phyloP scores from a whole-genome alignment of 2,888 invertebrate species.

The Blera fallax region DNA sequence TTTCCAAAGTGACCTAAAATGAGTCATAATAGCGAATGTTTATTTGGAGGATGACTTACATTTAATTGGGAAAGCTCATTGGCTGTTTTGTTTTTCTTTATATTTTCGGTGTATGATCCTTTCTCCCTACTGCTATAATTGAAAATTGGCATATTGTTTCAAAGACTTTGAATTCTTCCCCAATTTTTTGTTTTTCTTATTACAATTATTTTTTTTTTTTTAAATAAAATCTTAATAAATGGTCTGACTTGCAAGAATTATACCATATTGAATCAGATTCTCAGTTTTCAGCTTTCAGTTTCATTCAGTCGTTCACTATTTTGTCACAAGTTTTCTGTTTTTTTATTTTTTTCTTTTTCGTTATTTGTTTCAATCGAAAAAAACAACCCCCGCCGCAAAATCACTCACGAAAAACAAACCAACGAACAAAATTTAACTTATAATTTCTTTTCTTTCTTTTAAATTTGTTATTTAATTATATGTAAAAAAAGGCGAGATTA shows the following conservation, averaged over 20 bases:
- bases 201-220: background rate
- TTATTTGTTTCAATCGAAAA: slow-evolving; percentile 67
- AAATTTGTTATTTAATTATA: slow-evolving; percentile 72
- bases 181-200: background rate
- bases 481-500: slow-evolving; percentile 89
- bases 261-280: slow-evolving; percentile 41
- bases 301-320: slow-evolving; percentile 54
- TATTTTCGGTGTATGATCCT: slow-evolving; percentile 11
- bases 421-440: slow-evolving; percentile 71
- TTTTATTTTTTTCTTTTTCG: slow-evolving; percentile 23
- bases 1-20: background rate
- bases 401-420: slow-evolving; percentile 68
- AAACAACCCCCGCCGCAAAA: slow-evolving; percentile 64
- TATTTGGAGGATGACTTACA: slow-evolving; percentile 30
- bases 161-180: slow-evolving; percentile 6
- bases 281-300: slow-evolving; percentile 42
- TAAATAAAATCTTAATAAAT: slow-evolving; percentile 5
- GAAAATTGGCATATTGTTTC: slow-evolving; percentile 8
- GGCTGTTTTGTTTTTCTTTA: slow-evolving; percentile 30
- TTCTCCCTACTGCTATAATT: background rate
- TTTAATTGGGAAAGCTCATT: slow-evolving; percentile 44
- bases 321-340: slow-evolving; percentile 49
- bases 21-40: slow-evolving; percentile 22
- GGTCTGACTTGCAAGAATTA: slow-evolving; percentile 23
- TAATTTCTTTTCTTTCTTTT: slow-evolving; percentile 73